Percentiles rank a stretch among this genome's conserved stretches.
These are phyloP conservation scores for Potamarius usumacintae DNA, from an alignment of 2,113 vertebrate species.

Conservation along the genomic window DNA sequence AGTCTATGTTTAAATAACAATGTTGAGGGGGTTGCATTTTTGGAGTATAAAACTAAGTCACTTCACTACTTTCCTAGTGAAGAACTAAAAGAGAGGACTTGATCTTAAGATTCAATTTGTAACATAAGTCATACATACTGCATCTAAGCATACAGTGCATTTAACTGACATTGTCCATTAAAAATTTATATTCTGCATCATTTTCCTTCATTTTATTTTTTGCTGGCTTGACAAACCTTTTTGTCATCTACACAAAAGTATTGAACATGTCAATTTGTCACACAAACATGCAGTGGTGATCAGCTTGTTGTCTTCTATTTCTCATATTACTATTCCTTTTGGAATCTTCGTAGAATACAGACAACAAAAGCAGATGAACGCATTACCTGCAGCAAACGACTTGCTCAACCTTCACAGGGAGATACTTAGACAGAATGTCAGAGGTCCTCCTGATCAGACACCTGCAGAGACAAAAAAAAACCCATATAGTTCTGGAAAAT, in stretches of 20 bases:
- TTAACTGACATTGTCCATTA: not conserved
- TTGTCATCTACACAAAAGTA: not conserved
- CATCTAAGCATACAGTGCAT: not conserved
- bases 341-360: not conserved
- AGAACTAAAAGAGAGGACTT: not conserved
- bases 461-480: slow-evolving; percentile 63
- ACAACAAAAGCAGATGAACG: not conserved
- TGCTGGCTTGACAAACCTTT: not conserved
- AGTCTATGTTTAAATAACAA: not conserved
- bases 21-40: not conserved
- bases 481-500: not conserved
- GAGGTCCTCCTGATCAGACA: slow-evolving; percentile 96
- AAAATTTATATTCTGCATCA: not conserved
- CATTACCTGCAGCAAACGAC: slow-evolving; percentile 94
- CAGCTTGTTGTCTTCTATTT: not conserved
- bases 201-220: not conserved
- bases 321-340: not conserved
- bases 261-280: not conserved
- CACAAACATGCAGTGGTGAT: not conserved
- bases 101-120: not conserved
- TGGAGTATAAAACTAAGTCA: not conserved
- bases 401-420: slow-evolving; percentile 97
- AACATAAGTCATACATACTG: not conserved
- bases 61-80: not conserved
- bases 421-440: slow-evolving; percentile 95